These are phyloP conservation scores for Oscheius myriophilus DNA, from an alignment of 2,888 invertebrate species.

Conservation along the genomic window DNA sequence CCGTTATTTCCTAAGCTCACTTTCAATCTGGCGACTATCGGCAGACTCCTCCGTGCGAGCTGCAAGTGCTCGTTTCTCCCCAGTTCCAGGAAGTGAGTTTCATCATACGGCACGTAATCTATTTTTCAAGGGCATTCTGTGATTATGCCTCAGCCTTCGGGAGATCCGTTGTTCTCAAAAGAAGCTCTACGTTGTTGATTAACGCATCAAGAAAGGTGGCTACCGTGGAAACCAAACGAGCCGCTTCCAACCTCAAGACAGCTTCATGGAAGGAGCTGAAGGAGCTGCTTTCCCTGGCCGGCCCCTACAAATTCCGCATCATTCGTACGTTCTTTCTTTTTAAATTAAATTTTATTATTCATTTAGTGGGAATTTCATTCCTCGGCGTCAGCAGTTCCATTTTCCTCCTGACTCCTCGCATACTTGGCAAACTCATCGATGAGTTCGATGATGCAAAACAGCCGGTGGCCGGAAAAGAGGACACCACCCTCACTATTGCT, in stretches of 20 bases:
- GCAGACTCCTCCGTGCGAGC: too few relatives aligned
- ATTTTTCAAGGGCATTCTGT: conserved; percentile 8
- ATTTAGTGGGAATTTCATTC: conserved; percentile 84
- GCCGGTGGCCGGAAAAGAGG: conserved; percentile 40
- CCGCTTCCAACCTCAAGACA: conserved; percentile 61
- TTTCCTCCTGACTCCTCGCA: conserved; percentile 92
- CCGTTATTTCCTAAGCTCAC: too few relatives aligned
- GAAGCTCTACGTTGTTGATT: neutral
- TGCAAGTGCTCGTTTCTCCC: neutral
- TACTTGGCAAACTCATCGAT: conserved; percentile 90
- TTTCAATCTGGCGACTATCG: too few relatives aligned
- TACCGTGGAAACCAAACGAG: conserved; percentile 62
- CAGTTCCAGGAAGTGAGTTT: conserved; percentile 11
- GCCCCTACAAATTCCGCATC: conserved; percentile 66
- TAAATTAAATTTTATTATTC: conserved; percentile 1
- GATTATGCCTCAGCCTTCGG: neutral
- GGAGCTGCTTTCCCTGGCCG: conserved; percentile 62
- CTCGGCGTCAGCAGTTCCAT: conserved; percentile 88
- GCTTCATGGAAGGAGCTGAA: conserved; percentile 61
- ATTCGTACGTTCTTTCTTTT: conserved; percentile 45
- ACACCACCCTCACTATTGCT: conserved; percentile 42
- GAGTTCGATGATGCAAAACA: conserved; percentile 62
- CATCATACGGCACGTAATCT: neutral
- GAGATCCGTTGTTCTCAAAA: conserved; percentile 4
- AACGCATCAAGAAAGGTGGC: conserved; percentile 39